Conservation (phyloP, 2,113 vertebrate genomes). For the Pachypanchax playfairii region DNA sequence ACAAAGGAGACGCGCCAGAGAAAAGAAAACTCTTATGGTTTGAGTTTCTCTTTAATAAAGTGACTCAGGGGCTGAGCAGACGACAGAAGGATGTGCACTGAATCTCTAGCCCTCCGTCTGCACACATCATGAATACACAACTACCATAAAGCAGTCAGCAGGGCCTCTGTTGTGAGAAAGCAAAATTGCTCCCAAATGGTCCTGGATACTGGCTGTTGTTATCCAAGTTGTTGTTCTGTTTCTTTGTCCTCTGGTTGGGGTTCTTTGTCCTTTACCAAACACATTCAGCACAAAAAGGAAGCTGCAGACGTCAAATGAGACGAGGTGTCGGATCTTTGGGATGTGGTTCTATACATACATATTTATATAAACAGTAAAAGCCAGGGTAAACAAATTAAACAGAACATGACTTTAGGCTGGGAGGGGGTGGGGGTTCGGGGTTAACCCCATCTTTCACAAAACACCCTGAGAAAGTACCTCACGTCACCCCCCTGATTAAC, state of each 20-base stretch:
- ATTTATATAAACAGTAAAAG: too few relatives aligned
- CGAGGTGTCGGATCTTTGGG: too few relatives aligned
- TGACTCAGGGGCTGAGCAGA: conserved; percentile 37
- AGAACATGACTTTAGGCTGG: conserved; percentile 6
- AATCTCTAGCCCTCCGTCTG: conserved; percentile 59
- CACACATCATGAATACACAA: conserved; percentile 68
- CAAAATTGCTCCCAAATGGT: conserved; percentile 73
- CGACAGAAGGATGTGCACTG: conserved; percentile 48
- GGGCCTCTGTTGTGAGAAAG: conserved; percentile 36
- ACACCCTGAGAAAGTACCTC: conserved; percentile 54
- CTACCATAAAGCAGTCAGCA: conserved; percentile 40
- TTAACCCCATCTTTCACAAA: conserved; percentile 36
- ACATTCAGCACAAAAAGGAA: neutral
- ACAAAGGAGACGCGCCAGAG: conserved; percentile 19
- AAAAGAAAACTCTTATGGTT: conserved; percentile 28
- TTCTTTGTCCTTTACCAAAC: conserved; percentile 14
- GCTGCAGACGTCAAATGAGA: too few relatives aligned
- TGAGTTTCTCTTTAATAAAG: conserved; percentile 55
- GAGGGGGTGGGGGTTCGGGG: conserved; percentile 50
- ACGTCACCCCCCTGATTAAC: conserved; percentile 58
- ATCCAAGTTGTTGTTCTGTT: conserved; percentile 38
- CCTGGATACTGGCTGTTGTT: conserved; percentile 34
- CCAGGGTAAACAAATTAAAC: conserved; percentile 1
- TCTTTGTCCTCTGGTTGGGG: conserved; percentile 10
- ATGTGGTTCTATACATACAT: too few relatives aligned